Percentiles rank a stretch among this genome's conserved stretches.
phyloP scores from a whole-genome alignment of 2,888 invertebrate genomes.

The Harpalus rufipes region DNA sequence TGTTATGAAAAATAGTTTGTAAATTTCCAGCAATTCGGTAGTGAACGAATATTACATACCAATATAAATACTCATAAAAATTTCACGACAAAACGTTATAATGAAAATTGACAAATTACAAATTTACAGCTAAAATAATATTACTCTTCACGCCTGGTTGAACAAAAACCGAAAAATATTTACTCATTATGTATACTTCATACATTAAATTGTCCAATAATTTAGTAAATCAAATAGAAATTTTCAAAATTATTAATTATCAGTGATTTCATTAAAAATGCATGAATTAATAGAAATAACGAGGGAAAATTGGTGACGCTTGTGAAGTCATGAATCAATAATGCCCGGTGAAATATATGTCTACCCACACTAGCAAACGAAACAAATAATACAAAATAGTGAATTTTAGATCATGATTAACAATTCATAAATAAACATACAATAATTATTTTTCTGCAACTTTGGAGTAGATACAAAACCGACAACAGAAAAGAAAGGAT shows the following conservation, averaged over 20 bases:
- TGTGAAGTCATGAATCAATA: slow-evolving; percentile 26
- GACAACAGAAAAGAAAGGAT: too few species aligned
- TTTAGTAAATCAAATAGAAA: slow-evolving; percentile 57
- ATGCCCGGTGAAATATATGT: not conserved
- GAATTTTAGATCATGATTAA: too few species aligned
- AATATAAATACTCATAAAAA: slow-evolving; percentile 57
- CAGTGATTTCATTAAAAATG: slow-evolving; percentile 47
- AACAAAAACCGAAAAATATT: slow-evolving; percentile 64
- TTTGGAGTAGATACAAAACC: too few species aligned
- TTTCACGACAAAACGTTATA: slow-evolving; percentile 26
- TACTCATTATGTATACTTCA: slow-evolving; percentile 52
- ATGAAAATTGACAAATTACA: slow-evolving; percentile 53
- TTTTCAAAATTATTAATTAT: slow-evolving; percentile 59
- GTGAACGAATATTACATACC: not conserved
- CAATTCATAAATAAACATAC: too few species aligned
- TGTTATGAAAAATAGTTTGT: not conserved
- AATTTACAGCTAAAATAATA: slow-evolving; percentile 54
- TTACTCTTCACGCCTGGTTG: slow-evolving; percentile 55
- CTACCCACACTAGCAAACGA: not conserved
- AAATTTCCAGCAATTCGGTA: not conserved
- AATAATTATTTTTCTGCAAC: too few species aligned
- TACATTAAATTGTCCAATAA: slow-evolving; percentile 42
- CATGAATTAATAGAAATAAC: slow-evolving; percentile 60
- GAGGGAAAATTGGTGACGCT: slow-evolving; percentile 9
- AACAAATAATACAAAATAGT: too few species aligned